These are phyloP conservation scores for Pempheris klunzingeri DNA, from an alignment of 2,797 vertebrate genomes.

Conservation along the genomic window DNA sequence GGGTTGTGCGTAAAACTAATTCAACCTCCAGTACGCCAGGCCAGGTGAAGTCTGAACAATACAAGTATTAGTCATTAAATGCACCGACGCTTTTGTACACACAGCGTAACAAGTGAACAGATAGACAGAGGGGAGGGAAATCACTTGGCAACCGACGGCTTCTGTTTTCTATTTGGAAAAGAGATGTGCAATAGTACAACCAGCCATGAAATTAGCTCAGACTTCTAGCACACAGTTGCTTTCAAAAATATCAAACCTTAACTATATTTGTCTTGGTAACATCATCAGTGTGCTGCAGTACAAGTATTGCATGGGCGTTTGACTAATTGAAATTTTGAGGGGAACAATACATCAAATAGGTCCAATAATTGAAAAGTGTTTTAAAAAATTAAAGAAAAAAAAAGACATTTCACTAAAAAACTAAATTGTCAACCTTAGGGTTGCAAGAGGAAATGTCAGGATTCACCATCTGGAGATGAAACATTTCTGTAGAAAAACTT, in stretches of 20 bases:
- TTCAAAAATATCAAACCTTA: conserved; percentile 18
- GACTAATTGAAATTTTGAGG: no score
- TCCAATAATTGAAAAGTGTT: no score
- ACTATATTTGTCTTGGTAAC: conserved; percentile 1
- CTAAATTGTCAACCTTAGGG: background rate
- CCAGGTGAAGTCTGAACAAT: conserved; percentile 43
- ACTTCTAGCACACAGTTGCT: background rate
- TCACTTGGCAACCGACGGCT: conserved; percentile 28
- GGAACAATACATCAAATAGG: background rate
- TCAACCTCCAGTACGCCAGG: conserved; percentile 4
- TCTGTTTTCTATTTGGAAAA: conserved; percentile 40
- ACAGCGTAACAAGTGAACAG: conserved; percentile 30
- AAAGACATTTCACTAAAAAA: background rate
- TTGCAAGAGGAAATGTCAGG: no score
- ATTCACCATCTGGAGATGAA: background rate
- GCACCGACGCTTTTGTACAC: conserved; percentile 22
- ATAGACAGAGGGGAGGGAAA: conserved; percentile 37
- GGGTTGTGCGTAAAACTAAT: conserved; percentile 36
- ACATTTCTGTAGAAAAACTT: background rate
- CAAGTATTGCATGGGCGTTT: no score
- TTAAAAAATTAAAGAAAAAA: no score
- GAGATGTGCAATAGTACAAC: conserved; percentile 25
- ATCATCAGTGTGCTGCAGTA: conserved; percentile 9
- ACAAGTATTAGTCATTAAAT: conserved; percentile 45
- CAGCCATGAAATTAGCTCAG: conserved; percentile 56